phyloP scores from a whole-genome alignment of 2,888 invertebrate genomes.

The Heliconius ethilla region DNA sequence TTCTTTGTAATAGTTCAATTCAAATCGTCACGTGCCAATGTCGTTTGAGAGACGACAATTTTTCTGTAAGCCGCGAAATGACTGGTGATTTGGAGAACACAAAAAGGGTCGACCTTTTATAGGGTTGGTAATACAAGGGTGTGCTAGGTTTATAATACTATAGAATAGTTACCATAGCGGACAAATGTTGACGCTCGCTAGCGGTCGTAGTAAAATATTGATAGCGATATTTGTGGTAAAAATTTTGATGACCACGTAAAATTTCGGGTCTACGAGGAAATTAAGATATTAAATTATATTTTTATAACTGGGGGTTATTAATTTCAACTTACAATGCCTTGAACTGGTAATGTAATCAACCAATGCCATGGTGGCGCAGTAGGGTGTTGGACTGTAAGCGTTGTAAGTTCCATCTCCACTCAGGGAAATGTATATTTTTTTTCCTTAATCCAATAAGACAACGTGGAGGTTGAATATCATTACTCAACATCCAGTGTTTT shows the following conservation, averaged over 20 bases:
- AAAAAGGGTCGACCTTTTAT: constrained; percentile 64
- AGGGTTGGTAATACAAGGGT: constrained; percentile 38
- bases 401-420: too few species aligned
- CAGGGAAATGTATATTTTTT: too few species aligned
- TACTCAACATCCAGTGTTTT: too few species aligned
- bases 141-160: constrained; percentile 12
- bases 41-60: constrained; percentile 51
- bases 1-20: constrained; percentile 43
- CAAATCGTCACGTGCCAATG: constrained; percentile 48
- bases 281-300: neutral
- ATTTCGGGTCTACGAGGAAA: neutral
- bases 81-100: constrained; percentile 69
- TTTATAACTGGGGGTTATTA: too few species aligned
- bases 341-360: too few species aligned
- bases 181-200: neutral
- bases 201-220: neutral
- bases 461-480: too few species aligned
- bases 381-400: too few species aligned
- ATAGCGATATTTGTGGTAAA: neutral
- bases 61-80: constrained; percentile 60
- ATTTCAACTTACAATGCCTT: too few species aligned
- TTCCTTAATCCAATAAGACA: too few species aligned
- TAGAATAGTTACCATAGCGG: neutral
- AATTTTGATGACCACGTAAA: neutral
- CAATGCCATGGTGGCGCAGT: too few species aligned